A percentile compares a stretch with the other conserved stretches of the same genome.
phyloP scores from a whole-genome alignment of 2,888 invertebrate genomes.

The Melikaiella ostensackeni region DNA sequence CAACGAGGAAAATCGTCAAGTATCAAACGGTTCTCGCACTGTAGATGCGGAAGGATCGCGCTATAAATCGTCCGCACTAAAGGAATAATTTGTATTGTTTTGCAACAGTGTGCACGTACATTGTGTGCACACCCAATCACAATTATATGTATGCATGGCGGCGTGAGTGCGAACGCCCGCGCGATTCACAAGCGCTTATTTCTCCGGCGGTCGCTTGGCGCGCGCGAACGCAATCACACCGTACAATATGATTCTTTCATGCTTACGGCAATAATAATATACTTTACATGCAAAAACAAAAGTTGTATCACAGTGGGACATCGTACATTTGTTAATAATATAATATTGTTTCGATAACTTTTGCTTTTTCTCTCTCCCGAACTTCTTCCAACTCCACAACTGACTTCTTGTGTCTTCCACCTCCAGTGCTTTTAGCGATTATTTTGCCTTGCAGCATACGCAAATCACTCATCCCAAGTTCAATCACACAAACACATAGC shows the following conservation, averaged over 20 bases:
- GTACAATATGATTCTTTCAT: slow-evolving; percentile 61
- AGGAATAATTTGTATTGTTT: slow-evolving; percentile 48
- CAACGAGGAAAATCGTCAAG: neutral
- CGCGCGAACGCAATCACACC: slow-evolving; percentile 44
- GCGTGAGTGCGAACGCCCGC: slow-evolving; percentile 12
- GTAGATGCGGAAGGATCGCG: slow-evolving; percentile 14
- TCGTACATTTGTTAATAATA: slow-evolving; percentile 74
- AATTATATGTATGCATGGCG: slow-evolving; percentile 45
- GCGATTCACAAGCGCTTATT: slow-evolving; percentile 8
- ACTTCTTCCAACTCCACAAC: slow-evolving; percentile 46
- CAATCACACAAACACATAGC: slow-evolving; percentile 20
- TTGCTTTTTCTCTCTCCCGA: slow-evolving; percentile 51
- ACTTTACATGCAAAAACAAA: slow-evolving; percentile 76
- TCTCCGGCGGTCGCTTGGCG: slow-evolving; percentile 4
- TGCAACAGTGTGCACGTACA: slow-evolving; percentile 40
- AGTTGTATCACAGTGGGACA: slow-evolving; percentile 77
- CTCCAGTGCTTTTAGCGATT: slow-evolving; percentile 37
- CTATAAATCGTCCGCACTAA: slow-evolving; percentile 50
- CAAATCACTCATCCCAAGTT: slow-evolving; percentile 31
- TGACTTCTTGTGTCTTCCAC: slow-evolving; percentile 38
- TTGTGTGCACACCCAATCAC: slow-evolving; percentile 43
- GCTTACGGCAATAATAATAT: slow-evolving; percentile 73
- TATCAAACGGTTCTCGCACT: slow-evolving; percentile 20
- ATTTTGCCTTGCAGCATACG: slow-evolving; percentile 56
- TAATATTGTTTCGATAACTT: slow-evolving; percentile 64